A percentile compares a stretch with the other conserved stretches of the same genome.
Conservation (phyloP, 2,113 vertebrate genomes). For the Piprites chloris region DNA sequence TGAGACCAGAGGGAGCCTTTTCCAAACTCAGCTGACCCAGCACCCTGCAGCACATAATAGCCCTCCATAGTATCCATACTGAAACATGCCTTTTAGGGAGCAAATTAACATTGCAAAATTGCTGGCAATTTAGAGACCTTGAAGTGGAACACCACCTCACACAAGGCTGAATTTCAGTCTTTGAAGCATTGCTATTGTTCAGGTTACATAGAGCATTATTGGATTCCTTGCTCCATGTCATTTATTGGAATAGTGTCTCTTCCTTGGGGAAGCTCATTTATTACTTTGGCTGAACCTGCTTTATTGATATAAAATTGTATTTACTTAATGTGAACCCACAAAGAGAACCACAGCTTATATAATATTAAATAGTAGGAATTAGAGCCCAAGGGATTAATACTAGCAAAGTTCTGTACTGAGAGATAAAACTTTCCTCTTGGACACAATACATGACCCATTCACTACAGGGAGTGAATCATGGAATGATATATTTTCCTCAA, state of each 20-base stretch:
- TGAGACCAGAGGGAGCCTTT: conserved; percentile 1
- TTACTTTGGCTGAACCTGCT: background rate
- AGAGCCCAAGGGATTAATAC: background rate
- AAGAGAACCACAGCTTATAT: background rate
- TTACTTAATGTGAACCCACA: background rate
- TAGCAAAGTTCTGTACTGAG: background rate
- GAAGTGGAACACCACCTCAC: background rate
- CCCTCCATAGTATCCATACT: background rate
- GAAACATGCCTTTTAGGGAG: background rate
- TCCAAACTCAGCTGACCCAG: background rate
- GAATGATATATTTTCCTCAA: background rate
- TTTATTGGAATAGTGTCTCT: background rate
- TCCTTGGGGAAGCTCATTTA: background rate
- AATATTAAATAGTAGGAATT: background rate
- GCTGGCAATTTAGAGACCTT: background rate
- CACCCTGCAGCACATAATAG: background rate
- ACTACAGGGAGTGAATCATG: background rate
- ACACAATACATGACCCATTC: background rate
- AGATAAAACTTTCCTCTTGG: background rate
- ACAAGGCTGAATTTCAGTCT: background rate
- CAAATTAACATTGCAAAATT: background rate
- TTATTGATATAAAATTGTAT: conserved; percentile 14
- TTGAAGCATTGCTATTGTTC: background rate
- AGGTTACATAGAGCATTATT: background rate
- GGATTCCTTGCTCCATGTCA: background rate